Percentiles rank a stretch among this genome's conserved stretches.
These are phyloP conservation scores for Coregonus clupeaformis DNA, from an alignment of 2,113 vertebrate species.

Conservation along the genomic window DNA sequence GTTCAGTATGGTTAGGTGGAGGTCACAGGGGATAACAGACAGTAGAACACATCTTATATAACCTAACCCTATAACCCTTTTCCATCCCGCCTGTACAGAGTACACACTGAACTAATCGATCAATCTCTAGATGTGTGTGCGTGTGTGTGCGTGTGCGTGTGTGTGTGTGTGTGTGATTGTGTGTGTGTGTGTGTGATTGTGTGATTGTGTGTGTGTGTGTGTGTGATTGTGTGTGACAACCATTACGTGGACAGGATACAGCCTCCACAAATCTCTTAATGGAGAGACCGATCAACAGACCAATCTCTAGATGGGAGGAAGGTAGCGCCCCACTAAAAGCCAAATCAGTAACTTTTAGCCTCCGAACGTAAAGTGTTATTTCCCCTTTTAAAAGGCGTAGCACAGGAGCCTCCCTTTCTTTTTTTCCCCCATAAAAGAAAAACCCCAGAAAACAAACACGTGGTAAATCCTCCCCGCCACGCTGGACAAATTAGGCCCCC, in stretches of 20 bases:
- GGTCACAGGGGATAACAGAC: conserved; percentile 10
- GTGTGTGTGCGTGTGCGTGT: too few species aligned
- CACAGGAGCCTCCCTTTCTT: neutral
- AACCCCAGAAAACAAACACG: conserved; percentile 26
- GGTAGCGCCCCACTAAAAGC: conserved; percentile 30
- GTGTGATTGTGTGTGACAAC: too few species aligned
- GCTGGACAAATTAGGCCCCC: conserved; percentile 55
- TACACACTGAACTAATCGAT: too few species aligned
- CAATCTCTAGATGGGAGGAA: conserved; percentile 32
- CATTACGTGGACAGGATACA: conserved; percentile 14
- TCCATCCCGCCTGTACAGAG: too few species aligned
- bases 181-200: neutral
- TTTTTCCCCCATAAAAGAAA: conserved; percentile 48
- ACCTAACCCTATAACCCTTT: too few species aligned
- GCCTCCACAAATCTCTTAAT: conserved; percentile 33
- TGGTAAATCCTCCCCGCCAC: conserved; percentile 17
- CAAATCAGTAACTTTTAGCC: conserved; percentile 66
- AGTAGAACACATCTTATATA: neutral
- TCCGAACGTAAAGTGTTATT: conserved; percentile 50
- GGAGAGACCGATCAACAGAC: conserved; percentile 2
- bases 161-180: neutral
- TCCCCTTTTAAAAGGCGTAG: conserved; percentile 35
- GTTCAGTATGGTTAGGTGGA: neutral
- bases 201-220: conserved; percentile 9
- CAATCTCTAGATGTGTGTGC: conserved; percentile 2